Percentiles rank a stretch among this genome's conserved stretches.
These are phyloP conservation scores for Hiodon tergisus DNA, from an alignment of 2,113 vertebrate species.

Conservation along the genomic window DNA sequence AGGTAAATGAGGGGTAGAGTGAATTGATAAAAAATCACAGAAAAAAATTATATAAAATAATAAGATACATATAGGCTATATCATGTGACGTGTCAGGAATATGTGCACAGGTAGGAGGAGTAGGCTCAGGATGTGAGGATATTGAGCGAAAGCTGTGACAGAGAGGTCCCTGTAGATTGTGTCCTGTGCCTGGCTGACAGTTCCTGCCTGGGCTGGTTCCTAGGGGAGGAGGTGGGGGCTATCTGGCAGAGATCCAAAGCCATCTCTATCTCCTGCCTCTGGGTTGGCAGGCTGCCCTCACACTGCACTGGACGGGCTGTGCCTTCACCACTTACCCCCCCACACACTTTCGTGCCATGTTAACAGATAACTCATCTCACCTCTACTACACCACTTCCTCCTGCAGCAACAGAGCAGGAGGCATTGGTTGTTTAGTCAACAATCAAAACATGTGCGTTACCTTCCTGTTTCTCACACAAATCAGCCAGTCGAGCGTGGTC, in stretches of 20 bases:
- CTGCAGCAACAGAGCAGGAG: neutral
- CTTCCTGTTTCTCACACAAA: neutral
- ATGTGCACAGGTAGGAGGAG: neutral
- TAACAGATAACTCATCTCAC: neutral
- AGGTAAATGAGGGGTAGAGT: no score
- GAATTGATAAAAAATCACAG: no score
- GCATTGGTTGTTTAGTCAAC: neutral
- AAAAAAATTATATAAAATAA: no score
- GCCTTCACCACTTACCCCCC: conserved; percentile 6
- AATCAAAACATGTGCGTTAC: neutral
- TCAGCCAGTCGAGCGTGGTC: neutral
- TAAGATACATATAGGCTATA: no score
- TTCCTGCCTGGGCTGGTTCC: conserved; percentile 3
- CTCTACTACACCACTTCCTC: neutral
- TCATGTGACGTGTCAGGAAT: no score
- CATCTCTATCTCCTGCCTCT: conserved; percentile 21
- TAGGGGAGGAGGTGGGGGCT: neutral
- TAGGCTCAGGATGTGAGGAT: neutral
- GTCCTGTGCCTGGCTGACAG: conserved; percentile 15
- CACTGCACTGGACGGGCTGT: conserved; percentile 15
- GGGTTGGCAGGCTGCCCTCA: conserved; percentile 22
- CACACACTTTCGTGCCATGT: neutral
- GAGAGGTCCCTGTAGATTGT: neutral
- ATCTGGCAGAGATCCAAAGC: conserved; percentile 28
- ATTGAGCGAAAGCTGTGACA: neutral